Base-by-base conservation (phyloP, 2,888 invertebrate genomes). In the Eupithecia abbreviata region DNA sequence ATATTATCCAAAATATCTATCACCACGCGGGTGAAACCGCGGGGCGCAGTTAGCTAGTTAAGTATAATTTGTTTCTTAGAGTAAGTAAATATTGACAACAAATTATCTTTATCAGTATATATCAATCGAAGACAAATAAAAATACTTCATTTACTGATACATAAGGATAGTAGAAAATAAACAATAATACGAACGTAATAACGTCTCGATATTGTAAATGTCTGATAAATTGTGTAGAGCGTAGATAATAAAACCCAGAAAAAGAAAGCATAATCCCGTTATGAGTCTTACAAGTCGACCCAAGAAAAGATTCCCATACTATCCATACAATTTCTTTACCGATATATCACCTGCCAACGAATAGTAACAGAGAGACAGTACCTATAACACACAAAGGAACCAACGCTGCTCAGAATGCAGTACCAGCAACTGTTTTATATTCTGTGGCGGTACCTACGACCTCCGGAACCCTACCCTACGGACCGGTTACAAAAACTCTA, bases 401-500 rank as follows among this genome's bases (percentile, higher is more conserved):
- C 69, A 72, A 58, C 72, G 73, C 70, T 70, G 69, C 71, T 70
- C 51, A 51, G 73, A 76, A 70, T 69, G 62, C 13, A 45, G 47
- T 49, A 43, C 72, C 65, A 72, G 45, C n/a, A 30, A 70, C 69
- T 71, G 67, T 41, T 42, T 58, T 58, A 18, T 65, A 75, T 71
- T 78, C 71, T 75, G 70, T 75, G 79, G 72, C 74, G 82, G 82
- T 84, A 84, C 86, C 85, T 73, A 49, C 72, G 79, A 78, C 75
- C 82, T 76, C 69, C 75, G 77, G 78, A 75, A 67, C 78, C 79
- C 77, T 73, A 77, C 75, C 75, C 75, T 75, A 67, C 75, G 15
- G 71, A 79, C 81, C 78, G 80, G 80, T 79, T 77, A 78, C 85
- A 89, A 90, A 87, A 89, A 88, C 85, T 80, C 77, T 80, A 82